phyloP scores from a whole-genome alignment of 2,888 invertebrate species.

The Lucinisca nassula region DNA sequence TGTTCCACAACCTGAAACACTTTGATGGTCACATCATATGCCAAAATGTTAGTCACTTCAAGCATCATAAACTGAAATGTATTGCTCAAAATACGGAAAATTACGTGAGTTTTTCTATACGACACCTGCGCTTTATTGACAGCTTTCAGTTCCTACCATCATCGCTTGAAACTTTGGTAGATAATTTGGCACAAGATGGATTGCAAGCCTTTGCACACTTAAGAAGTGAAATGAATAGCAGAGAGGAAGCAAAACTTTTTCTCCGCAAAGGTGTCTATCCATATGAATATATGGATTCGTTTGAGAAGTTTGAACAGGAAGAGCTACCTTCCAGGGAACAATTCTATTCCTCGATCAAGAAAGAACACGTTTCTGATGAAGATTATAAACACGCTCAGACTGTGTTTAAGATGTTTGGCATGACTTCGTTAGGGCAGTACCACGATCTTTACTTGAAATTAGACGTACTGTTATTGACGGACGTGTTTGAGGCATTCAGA shows the following conservation, averaged over 20 bases:
- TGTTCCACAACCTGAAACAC: conserved; percentile 51
- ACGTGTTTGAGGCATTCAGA: conserved; percentile 37
- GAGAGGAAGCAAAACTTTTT: conserved; percentile 7
- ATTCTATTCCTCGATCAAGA: conserved; percentile 36
- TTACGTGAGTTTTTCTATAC: conserved; percentile 62
- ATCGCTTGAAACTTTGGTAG: conserved; percentile 34
- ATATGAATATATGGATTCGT: conserved; percentile 32
- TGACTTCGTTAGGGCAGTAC: conserved; percentile 21
- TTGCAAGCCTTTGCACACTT: conserved; percentile 47
- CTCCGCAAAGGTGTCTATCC: conserved; percentile 34
- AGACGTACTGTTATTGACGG: conserved; percentile 4
- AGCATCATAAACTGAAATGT: conserved; percentile 22
- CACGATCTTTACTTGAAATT: neutral
- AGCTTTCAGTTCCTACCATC: conserved; percentile 58
- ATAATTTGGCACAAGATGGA: conserved; percentile 47
- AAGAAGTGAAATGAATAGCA: conserved; percentile 10
- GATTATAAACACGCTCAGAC: conserved; percentile 41
- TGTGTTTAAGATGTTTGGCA: conserved; percentile 23
- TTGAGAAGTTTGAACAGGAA: conserved; percentile 15
- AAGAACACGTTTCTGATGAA: conserved; percentile 29
- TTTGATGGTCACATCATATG: conserved; percentile 51
- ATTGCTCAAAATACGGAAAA: conserved; percentile 52
- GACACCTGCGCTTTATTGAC: conserved; percentile 56
- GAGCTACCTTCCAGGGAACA: conserved; percentile 12
- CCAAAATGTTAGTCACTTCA: conserved; percentile 36